Evolutionary conservation across 2,113 vertebrate genomes (phyloP).

Genomic region (Nasalis larvatus): DNA sequence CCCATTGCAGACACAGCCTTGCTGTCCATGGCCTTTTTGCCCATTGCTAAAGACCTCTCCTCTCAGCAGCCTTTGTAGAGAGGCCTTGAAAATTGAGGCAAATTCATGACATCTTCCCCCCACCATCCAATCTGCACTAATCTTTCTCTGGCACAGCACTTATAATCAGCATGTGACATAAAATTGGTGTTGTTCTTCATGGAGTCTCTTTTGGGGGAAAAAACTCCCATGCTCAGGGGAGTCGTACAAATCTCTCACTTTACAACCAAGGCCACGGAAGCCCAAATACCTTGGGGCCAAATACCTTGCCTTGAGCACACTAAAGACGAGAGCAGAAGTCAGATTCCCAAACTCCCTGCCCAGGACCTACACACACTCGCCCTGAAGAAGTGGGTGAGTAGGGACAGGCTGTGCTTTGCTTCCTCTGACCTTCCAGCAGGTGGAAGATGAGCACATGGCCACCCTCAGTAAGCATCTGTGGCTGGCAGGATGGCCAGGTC

Average conservation of each 20-base stretch:
- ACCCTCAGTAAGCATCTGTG: accelerated
- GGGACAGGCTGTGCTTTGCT: background rate
- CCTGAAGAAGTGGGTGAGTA: no score
- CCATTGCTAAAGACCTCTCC: background rate
- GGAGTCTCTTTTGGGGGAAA: background rate
- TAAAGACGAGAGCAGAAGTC: background rate
- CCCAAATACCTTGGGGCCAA: background rate
- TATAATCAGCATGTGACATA: background rate
- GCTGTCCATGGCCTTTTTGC: background rate
- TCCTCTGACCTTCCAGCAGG: background rate
- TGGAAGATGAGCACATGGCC: background rate
- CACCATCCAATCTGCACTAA: background rate
- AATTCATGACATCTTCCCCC: background rate
- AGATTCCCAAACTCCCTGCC: background rate
- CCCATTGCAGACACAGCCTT: background rate
- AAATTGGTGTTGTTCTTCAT: background rate
- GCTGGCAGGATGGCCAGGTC: background rate
- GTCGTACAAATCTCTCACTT: background rate
- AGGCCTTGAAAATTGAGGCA: background rate
- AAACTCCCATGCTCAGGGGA: background rate
- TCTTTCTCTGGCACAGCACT: background rate
- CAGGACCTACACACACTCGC: no score
- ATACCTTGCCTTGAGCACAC: background rate
- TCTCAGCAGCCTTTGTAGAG: constrained; percentile 21
- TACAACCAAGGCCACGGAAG: background rate